phyloP scores from a whole-genome alignment of 2,797 vertebrate genomes.

The Microctenopoma steveboyesi region DNA sequence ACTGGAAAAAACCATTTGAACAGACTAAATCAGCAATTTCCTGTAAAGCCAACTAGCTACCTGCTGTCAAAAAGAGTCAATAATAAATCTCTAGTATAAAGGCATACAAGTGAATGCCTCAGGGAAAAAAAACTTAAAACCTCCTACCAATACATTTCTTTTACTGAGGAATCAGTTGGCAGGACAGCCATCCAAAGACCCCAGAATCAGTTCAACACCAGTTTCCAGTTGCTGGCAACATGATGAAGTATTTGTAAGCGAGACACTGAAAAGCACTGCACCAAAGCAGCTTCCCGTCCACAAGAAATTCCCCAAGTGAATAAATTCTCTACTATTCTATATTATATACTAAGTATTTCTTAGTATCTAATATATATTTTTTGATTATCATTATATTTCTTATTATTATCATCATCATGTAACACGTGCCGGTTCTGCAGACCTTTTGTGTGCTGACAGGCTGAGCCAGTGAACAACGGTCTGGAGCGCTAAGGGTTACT shows the following conservation, averaged over 20 bases:
- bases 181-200: no score
- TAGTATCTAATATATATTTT: no score
- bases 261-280: no score
- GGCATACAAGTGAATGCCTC: slow-evolving; percentile 35
- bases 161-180: slow-evolving; percentile 4
- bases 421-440: slow-evolving; percentile 15
- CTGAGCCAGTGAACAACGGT: slow-evolving; percentile 31
- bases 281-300: no score
- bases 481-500: slow-evolving; percentile 54
- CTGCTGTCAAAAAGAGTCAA: slow-evolving; percentile 23
- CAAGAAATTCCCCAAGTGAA: no score
- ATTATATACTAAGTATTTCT: no score
- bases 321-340: no score
- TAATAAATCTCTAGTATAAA: slow-evolving; percentile 29
- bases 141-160: slow-evolving; percentile 39
- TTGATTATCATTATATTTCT: no score
- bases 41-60: slow-evolving; percentile 4
- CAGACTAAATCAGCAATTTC: neutral
- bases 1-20: neutral
- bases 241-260: no score
- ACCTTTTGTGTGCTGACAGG: slow-evolving; percentile 45
- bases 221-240: no score
- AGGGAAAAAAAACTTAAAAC: slow-evolving; percentile 42
- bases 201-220: no score
- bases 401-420: no score